Evolutionary conservation across 2,113 vertebrate species (phyloP).

Genomic region (Cottus gobio): DNA sequence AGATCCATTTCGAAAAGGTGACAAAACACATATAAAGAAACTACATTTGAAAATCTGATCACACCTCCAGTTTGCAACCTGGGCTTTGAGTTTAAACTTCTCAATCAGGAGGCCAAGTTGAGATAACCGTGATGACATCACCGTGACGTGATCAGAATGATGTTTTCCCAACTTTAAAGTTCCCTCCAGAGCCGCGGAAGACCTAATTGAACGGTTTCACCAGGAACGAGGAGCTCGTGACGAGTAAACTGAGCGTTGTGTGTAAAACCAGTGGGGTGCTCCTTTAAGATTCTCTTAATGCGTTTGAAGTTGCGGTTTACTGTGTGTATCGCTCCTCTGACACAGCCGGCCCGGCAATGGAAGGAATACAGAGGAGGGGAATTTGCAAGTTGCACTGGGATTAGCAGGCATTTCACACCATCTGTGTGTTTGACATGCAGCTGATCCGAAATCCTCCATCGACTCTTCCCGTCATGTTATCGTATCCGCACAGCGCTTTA

Average conservation of each 20-base stretch:
- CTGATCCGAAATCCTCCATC: slow-evolving; percentile 25
- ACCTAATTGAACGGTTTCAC: background rate
- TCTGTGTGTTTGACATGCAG: slow-evolving; percentile 24
- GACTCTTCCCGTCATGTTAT: slow-evolving; percentile 21
- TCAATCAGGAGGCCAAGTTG: background rate
- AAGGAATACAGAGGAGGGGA: background rate
- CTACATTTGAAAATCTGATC: background rate
- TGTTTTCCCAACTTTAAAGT: background rate
- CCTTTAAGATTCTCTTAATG: background rate
- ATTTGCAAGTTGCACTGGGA: slow-evolving; percentile 28
- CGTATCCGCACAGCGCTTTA: slow-evolving; percentile 6
- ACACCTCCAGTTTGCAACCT: background rate
- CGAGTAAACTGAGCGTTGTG: background rate
- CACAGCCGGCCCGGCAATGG: background rate
- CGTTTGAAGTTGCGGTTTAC: slow-evolving; percentile 3
- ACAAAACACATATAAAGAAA: background rate
- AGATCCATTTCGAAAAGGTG: background rate
- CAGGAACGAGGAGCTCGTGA: background rate
- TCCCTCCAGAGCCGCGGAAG: background rate
- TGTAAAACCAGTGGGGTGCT: background rate
- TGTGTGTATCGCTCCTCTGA: background rate
- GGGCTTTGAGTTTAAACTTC: background rate
- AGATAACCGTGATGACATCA: background rate
- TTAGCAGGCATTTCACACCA: slow-evolving; percentile 36
- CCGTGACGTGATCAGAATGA: background rate